Base-by-base conservation (phyloP, 2,888 invertebrate genomes). In the Watsonalla cultraria region DNA sequence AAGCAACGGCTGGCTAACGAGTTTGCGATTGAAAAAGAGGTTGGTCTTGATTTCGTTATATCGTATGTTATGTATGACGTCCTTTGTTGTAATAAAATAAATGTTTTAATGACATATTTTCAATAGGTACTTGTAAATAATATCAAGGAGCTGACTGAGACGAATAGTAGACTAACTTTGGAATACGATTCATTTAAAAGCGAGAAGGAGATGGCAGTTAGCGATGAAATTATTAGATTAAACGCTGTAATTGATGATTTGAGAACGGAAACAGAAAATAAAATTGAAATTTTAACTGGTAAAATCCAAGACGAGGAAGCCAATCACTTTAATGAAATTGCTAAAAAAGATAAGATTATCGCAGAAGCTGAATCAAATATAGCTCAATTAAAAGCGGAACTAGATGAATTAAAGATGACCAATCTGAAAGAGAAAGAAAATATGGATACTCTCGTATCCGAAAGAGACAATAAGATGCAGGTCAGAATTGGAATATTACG, bases 401-500 rank as follows among this genome's bases (percentile, higher is more conserved):
- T 86, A 53, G 68, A 67, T 51, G 74, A 78, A 55, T 55, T 84
- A 53, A 65, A 80, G 54, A 62, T 65, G 51, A 54, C 64, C 34
- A 78, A 69, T 55, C 59, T 61, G 14, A 81, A 82, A 64, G 82
- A 84, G 52, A 86, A 82, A 57, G 70, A 80, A 68, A 71, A 80
- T 46, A 58, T 78, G 65, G 71, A 74, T 45, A 54, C 59, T 51
- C 9, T 65, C 6, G 52, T 84, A 49, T 59, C 64, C 55, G 76
- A 80, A 53, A 86, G 67, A 77, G 78, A 83, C 54, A 77, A 61
- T 59, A 79, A 82, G 54, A 75, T 65, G 60, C 82, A 90, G 89
- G 89, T 90, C 77, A 81, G 87, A 76, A 63, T 15, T 15, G 6
- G 13, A 49, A 37, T 49, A 14, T 37, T 49, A 37, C 37, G 57